Conservation (phyloP, 1,140 invertebrate species). For the Hypsibius dujardini region DNA sequence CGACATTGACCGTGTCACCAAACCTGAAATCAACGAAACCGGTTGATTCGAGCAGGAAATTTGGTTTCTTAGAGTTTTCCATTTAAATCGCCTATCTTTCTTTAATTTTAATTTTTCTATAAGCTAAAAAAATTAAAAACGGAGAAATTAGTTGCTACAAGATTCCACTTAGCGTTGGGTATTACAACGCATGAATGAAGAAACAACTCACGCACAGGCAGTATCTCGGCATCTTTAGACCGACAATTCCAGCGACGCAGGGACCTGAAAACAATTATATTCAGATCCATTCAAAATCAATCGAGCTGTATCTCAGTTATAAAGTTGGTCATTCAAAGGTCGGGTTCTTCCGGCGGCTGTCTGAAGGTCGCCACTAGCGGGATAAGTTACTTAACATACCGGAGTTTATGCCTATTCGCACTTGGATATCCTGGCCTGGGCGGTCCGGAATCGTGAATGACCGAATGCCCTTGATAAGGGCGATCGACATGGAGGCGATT, state of each 20-base stretch:
- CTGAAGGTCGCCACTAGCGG: neutral
- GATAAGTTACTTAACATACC: conserved; percentile 28
- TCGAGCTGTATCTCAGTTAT: neutral
- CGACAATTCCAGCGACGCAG: conserved; percentile 7
- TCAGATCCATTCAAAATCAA: neutral
- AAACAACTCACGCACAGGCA: conserved; percentile 40
- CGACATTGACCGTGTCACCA: conserved; percentile 83
- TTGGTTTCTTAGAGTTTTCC: too few species aligned
- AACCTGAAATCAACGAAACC: conserved; percentile 34
- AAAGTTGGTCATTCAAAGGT: neutral
- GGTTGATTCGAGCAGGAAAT: too few species aligned
- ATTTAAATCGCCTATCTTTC: too few species aligned
- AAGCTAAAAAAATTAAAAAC: too few species aligned
- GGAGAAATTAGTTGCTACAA: too few species aligned
- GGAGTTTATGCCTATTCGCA: conserved; percentile 44
- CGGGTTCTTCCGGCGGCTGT: neutral
- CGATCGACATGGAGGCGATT: conserved; percentile 44
- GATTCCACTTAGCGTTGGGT: too few species aligned
- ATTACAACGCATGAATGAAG: too few species aligned
- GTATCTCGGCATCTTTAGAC: conserved; percentile 63
- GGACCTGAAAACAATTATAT: neutral
- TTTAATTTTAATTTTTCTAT: too few species aligned
- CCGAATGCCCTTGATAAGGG: conserved; percentile 37
- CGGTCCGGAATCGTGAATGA: conserved; percentile 41
- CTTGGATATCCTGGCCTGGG: conserved; percentile 37